Conservation (phyloP, 2,797 vertebrate genomes). For the Clarias laeviceps region DNA sequence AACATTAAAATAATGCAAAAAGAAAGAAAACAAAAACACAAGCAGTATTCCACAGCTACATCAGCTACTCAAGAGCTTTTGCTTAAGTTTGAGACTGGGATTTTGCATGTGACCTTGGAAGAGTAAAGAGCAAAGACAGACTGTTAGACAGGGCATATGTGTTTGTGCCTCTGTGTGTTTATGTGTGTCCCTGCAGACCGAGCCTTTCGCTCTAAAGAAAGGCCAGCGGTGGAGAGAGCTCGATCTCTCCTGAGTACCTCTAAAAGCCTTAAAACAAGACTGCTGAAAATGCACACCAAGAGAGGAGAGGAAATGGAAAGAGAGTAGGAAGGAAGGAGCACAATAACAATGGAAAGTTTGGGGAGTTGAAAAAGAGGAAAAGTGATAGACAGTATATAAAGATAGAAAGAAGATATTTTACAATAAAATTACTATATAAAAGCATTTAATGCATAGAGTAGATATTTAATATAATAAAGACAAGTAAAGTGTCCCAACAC, state of each 20-base stretch:
- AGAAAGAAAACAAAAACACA: constrained; percentile 35
- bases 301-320: constrained; percentile 39
- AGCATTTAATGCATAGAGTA: neutral
- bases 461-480: neutral
- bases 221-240: constrained; percentile 39
- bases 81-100: constrained; percentile 37
- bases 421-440: too few species aligned
- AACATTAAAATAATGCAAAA: constrained; percentile 38
- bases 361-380: constrained; percentile 2
- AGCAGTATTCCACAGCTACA: neutral
- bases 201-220: constrained; percentile 46
- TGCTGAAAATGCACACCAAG: constrained; percentile 43
- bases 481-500: neutral
- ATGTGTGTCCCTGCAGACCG: constrained; percentile 32
- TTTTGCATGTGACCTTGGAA: constrained; percentile 50
- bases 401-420: neutral
- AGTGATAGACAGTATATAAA: too few species aligned
- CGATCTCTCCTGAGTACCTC: constrained; percentile 48
- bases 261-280: constrained; percentile 59
- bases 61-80: constrained; percentile 24
- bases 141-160: constrained; percentile 38
- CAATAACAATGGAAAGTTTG: constrained; percentile 29
- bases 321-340: constrained; percentile 28
- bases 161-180: constrained; percentile 34
- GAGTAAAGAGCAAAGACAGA: constrained; percentile 28